Conservation (phyloP, 2,113 vertebrate species). For the Cheirogaleus medius region DNA sequence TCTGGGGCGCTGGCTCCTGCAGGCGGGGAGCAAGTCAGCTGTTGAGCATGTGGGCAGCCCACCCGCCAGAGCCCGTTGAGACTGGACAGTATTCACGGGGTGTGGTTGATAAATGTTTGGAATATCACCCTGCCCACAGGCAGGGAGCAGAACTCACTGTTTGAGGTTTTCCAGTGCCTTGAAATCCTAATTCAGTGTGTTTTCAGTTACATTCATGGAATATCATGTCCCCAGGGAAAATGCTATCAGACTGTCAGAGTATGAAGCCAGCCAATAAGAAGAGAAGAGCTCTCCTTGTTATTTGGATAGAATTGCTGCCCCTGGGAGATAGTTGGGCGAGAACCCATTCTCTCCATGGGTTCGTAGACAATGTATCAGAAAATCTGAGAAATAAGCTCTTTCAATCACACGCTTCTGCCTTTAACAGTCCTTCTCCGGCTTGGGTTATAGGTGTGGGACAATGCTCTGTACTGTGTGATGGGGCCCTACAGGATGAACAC, state of each 20-base stretch:
- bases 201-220: background rate
- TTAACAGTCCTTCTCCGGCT: background rate
- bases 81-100: background rate
- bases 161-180: background rate
- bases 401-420: background rate
- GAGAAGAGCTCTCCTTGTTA: background rate
- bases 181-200: background rate
- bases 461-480: conserved; percentile 89
- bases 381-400: background rate
- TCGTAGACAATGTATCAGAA: background rate
- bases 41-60: fast-evolving
- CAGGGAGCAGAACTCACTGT: background rate
- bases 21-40: background rate
- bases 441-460: conserved; percentile 90
- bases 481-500: conserved; percentile 92
- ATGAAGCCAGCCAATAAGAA: background rate
- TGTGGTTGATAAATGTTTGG: background rate
- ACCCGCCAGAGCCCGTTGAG: background rate
- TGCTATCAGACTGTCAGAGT: background rate
- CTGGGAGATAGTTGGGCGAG: background rate
- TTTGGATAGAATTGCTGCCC: background rate
- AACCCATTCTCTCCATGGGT: background rate
- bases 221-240: background rate
- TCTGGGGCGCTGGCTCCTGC: background rate
- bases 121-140: fast-evolving